These are phyloP conservation scores for Notechis scutatus DNA, from an alignment of 2,113 vertebrate species.

Conservation along the genomic window DNA sequence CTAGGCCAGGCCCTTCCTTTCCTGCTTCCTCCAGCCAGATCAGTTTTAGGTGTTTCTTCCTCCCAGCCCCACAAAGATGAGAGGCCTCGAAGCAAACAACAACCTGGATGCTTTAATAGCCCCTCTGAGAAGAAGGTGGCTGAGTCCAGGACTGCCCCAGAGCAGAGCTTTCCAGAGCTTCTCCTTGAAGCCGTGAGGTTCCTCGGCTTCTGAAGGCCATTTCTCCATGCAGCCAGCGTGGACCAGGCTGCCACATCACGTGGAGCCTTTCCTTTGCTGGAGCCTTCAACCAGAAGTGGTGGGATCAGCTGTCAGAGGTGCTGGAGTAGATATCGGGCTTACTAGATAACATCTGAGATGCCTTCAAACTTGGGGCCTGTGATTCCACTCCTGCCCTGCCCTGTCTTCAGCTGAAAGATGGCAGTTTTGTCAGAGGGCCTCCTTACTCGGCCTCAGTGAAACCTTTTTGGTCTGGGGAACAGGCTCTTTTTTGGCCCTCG, in stretches of 20 bases:
- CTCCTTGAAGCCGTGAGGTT: not conserved
- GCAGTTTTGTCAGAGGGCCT: not conserved
- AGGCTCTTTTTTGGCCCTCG: not conserved
- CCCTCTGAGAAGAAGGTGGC: not conserved
- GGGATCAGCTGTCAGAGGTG: not conserved
- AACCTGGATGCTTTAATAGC: not conserved
- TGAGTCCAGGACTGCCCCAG: not conserved
- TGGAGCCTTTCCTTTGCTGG: not conserved
- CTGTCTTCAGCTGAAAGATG: not conserved
- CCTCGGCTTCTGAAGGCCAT: not conserved
- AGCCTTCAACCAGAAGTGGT: not conserved
- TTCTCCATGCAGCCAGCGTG: accelerated
- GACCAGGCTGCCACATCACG: not conserved
- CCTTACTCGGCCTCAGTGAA: not conserved
- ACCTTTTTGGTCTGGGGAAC: not conserved
- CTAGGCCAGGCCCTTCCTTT: not conserved
- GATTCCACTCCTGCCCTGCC: not conserved
- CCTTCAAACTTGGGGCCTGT: not conserved
- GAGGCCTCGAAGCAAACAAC: not conserved
- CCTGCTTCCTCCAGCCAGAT: not conserved
- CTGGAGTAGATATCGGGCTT: not conserved
- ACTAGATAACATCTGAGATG: too few relatives aligned
- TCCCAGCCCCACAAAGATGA: not conserved
- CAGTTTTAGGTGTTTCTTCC: too few relatives aligned
- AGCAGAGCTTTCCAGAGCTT: not conserved